Base-by-base conservation (phyloP, 37 sponge, comb jelly and placozoan genomes). In the Beroe ovata region DNA sequence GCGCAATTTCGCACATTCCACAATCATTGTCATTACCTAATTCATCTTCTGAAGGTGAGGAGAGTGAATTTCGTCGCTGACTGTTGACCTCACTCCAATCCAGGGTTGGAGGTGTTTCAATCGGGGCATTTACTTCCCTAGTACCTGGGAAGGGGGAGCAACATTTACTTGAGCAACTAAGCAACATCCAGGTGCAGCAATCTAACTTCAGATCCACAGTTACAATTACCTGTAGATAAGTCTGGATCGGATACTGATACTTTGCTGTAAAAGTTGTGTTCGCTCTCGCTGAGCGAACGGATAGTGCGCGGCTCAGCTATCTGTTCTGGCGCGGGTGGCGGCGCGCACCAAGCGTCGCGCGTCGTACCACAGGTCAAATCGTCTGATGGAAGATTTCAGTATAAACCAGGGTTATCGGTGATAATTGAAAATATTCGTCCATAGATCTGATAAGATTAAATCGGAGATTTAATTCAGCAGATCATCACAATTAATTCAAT, bases 331-430 rank as follows among this genome's bases (percentile, higher is more conserved):
- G 54, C 54, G 6, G 54, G 54, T n/a, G n/a, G n/a, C 8, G 25
- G 69, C 16, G 69, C 69, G 84, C 84, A 77, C 84, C 84, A 77
- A 23, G 84, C 84, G 47, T 42, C 84, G 47, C 84, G 54, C 84
- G 54, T 40, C 41, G 84, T 19, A 19, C 84, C 84, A 20, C 84
- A 39, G 26, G 42, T 77, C 47, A 77, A 77, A 28, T 77, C 84
- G 28, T 77, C 84, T 77, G 28, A 26, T 6, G 26, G 54, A 40
- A 47, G 54, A n/a, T n/a, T n/a, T n/a, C n/a, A n/a, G n/a, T n/a
- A n/a, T n/a, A n/a, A n/a, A n/a, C n/a, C n/a, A n/a, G n/a, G n/a
- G n/a, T n/a, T n/a, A n/a, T n/a, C n/a, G n/a, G n/a, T n/a, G n/a
- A n/a, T n/a, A n/a, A n/a, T n/a, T n/a, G n/a, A n/a, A n/a, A n/a